Conservation (phyloP, 2,888 invertebrate species). For the Drosophila anceps region DNA sequence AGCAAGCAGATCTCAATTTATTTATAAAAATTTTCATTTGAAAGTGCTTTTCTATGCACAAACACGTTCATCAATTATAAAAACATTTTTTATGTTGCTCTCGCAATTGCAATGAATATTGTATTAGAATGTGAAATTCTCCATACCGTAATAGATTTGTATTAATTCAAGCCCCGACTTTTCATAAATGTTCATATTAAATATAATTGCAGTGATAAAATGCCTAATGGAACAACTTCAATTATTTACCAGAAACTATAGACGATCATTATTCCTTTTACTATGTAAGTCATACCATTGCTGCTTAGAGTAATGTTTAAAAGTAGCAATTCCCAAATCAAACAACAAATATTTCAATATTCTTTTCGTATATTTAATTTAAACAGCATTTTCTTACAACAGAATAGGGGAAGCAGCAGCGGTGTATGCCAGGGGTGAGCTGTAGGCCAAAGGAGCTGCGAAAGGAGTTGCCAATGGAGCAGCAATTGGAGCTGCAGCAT, state of each 20-base stretch:
- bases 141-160: too few species aligned
- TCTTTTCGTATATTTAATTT: conserved; percentile 12
- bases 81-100: too few species aligned
- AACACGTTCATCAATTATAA: too few species aligned
- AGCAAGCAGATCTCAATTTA: neutral
- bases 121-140: too few species aligned
- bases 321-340: neutral
- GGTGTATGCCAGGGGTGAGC: conserved; percentile 39
- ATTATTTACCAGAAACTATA: neutral
- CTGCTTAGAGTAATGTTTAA: neutral
- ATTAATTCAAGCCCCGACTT: too few species aligned
- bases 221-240: neutral
- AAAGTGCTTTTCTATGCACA: too few species aligned
- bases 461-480: conserved; percentile 8
- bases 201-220: neutral
- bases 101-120: too few species aligned
- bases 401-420: conserved; percentile 38
- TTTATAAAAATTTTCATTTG: neutral
- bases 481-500: conserved; percentile 17
- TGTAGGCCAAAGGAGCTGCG: conserved; percentile 44
- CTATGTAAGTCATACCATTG: neutral
- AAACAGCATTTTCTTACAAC: conserved; percentile 12
- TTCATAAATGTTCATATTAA: neutral
- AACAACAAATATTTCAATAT: neutral
- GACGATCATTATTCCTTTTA: neutral